Percentiles rank a stretch among this genome's conserved stretches.
These are phyloP conservation scores for Strigamia maritima DNA, from an alignment of 2,888 invertebrate species.

Conservation along the genomic window DNA sequence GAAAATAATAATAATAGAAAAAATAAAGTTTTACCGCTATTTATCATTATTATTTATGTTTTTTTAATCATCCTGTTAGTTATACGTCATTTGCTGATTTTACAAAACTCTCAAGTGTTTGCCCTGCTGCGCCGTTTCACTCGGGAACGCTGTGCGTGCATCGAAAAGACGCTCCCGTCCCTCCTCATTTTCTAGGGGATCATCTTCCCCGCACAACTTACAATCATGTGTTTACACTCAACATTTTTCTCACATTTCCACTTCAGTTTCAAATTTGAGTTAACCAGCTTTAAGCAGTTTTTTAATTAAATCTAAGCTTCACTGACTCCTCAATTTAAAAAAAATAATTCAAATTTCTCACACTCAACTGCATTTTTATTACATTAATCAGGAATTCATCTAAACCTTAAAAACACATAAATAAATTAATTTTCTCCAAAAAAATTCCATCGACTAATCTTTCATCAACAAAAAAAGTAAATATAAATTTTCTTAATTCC, in stretches of 20 bases:
- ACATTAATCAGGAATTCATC: background rate
- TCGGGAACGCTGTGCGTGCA: background rate
- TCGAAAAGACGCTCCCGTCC: background rate
- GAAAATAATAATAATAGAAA: background rate
- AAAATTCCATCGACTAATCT: background rate
- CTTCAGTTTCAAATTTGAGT: background rate
- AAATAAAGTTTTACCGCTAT: background rate
- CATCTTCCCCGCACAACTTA: conserved; percentile 26
- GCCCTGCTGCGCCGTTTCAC: conserved; percentile 9
- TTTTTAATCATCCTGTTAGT: background rate
- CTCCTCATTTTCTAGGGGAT: background rate
- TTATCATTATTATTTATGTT: background rate
- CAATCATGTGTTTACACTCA: conserved; percentile 17
- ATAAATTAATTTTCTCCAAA: background rate
- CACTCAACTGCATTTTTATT: background rate
- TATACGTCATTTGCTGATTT: conserved; percentile 9
- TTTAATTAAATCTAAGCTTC: background rate
- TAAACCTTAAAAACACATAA: conserved; percentile 15
- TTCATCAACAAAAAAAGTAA: background rate
- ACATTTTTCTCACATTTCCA: conserved; percentile 21
- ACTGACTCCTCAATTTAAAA: conserved; percentile 2
- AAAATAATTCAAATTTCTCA: background rate
- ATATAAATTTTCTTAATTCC: background rate
- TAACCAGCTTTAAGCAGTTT: conserved; percentile 5
- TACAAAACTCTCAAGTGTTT: background rate